Conservation (phyloP, 2,797 vertebrate species). For the Pseudochirops cupreus region DNA sequence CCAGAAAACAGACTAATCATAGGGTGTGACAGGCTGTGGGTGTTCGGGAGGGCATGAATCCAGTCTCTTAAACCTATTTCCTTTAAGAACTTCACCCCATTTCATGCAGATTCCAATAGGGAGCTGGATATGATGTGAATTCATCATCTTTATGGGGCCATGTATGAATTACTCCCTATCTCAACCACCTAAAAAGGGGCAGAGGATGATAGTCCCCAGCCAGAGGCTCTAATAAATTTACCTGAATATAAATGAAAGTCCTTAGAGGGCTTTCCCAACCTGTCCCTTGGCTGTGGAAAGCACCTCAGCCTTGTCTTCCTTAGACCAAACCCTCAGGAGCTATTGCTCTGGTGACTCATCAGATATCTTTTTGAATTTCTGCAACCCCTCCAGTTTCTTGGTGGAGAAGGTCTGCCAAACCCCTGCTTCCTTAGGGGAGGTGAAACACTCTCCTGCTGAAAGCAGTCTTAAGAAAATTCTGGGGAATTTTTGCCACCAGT, state of each 20-base stretch:
- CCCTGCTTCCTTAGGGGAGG: neutral
- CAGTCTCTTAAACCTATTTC: neutral
- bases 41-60: neutral
- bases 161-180: neutral
- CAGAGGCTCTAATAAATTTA: neutral
- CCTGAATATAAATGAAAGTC: neutral
- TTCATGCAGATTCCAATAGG: neutral
- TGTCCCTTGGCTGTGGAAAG: neutral
- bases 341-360: neutral
- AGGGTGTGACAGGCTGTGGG: neutral
- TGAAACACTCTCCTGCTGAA: neutral
- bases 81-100: neutral
- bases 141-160: neutral
- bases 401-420: neutral
- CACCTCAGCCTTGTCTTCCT: neutral
- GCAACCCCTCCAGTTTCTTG: neutral
- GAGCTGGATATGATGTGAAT: neutral
- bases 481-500: neutral
- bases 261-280: neutral
- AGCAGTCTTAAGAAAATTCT: neutral
- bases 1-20: neutral
- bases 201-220: neutral
- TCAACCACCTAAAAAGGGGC: neutral
- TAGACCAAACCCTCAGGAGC: neutral
- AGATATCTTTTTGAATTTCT: neutral